Base-by-base conservation (phyloP, 2,888 invertebrate species). In the Trachelus iudaicus region DNA sequence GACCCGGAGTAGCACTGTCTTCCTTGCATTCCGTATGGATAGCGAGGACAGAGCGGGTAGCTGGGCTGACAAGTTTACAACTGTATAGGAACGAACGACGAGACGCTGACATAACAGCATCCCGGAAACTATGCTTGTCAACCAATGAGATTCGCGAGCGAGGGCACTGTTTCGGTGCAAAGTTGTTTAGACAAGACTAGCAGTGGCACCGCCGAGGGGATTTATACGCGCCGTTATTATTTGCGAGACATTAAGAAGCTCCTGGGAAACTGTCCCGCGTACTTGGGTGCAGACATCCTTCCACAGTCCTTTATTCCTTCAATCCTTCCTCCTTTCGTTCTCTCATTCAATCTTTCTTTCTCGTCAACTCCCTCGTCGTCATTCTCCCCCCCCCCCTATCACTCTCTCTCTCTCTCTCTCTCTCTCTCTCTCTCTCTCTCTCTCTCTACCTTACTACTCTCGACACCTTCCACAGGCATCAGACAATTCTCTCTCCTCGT, bases 111-210 rank as follows among this genome's bases (percentile, higher is more conserved):
- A 33, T 33, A 33, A 34, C 73, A n/a, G 35, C 12, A 73, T 33
- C 73, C 79, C 78, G 79, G 85, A 87, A 87, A 86, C 87, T 89
- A 86, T 86, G 86, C 84, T 84, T 85, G 86, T 87, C 86, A 84
- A 82, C 84, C 85, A 73, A 73, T 73, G 73, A 73, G 73, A 73
- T 73, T 73, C 73, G 73, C 23, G 73, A n/a, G 34, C 73, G 35
- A 34, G 35, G 73, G 76, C 81, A 77, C 69, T 77, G 80, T 82
- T 80, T 78, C 81, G 82, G 81, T 77, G 84, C 85, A 87, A 88
- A 88, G 85, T 87, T 87, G 85, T 87, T 88, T 85, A 83, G 85
- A 85, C 86, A 84, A 84, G 86, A 83, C 83, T 82, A 85, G 83
- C 40, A 40, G 15, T 37, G 13, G 37, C 75, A 80, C 82, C 23